These are phyloP conservation scores for Lithophane ornitopus DNA, from an alignment of 2,888 invertebrate genomes.

Conservation along the genomic window DNA sequence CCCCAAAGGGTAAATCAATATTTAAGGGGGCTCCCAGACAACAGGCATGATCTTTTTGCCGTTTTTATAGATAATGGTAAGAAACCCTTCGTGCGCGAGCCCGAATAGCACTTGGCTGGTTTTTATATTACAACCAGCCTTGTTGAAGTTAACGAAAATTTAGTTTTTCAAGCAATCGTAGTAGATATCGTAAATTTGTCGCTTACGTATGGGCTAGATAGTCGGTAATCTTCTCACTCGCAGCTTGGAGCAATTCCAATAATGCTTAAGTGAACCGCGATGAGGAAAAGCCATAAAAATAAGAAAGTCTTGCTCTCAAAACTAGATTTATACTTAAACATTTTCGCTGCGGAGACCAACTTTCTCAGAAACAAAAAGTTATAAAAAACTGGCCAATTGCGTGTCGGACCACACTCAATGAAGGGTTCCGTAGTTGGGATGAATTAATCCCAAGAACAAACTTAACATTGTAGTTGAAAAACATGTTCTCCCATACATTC, in stretches of 20 bases:
- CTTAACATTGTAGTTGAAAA: too few relatives aligned
- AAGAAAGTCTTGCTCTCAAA: not conserved
- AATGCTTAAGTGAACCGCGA: not conserved
- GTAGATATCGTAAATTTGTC: conserved; percentile 1
- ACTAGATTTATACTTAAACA: not conserved
- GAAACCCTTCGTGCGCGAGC: too few relatives aligned
- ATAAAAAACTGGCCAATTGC: too few relatives aligned
- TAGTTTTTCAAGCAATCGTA: conserved; percentile 1
- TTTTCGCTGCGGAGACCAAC: not conserved
- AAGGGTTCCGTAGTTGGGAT: too few relatives aligned
- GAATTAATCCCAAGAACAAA: too few relatives aligned
- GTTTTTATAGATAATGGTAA: too few relatives aligned
- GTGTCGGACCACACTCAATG: too few relatives aligned
- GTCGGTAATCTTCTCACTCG: not conserved
- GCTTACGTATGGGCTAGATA: not conserved
- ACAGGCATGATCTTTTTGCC: too few relatives aligned
- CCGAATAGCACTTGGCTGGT: too few relatives aligned
- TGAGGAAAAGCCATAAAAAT: not conserved
- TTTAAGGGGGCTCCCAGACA: too few relatives aligned
- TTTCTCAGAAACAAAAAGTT: not conserved
- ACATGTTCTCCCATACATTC: too few relatives aligned
- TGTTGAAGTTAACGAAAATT: not conserved
- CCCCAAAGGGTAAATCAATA: too few relatives aligned
- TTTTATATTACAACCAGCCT: not conserved
- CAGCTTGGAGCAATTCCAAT: not conserved